Evolutionary conservation across 2,888 invertebrate species (phyloP), one percentile per base, ranked within the genome.

Genomic region (Physocephala rufipes): DNA sequence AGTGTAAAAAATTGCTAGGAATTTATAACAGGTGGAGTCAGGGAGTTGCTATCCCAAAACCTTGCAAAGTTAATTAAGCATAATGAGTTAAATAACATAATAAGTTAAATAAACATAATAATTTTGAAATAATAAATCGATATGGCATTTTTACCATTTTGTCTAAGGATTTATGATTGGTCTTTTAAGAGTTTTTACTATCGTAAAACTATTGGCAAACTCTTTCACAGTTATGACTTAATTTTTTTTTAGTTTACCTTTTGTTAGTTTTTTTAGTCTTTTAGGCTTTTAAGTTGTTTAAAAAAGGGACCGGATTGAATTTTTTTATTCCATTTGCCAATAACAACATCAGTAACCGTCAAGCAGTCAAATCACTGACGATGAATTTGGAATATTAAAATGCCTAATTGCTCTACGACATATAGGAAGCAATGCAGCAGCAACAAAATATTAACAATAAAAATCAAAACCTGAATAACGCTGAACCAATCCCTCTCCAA

Each of bases 361-460:
- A 53, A 65, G 53, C 53, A 9, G 16, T 2, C 59, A 47, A 67
- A 68, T 45, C 61, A 30, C 49, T 61, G 67, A 73, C 74, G 74
- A 76, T 75, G 76, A 74, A 73, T 73, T 74, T 71, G 74, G 76
- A 71, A 76, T 76, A 76, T 74, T 76, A 76, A 76, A 76, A 73
- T 69, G 71, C 67, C 70, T 75, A 75, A 75, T 75, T 74, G 71
- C 74, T 61, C 49, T 36, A 61, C 59, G 47, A 36, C 36, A 36
- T 36, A 9, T 9, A 36, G 36, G 67, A 75, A 73, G 62, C 66
- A 59, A 15, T 16, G 28, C 70, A 59, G 36, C 59, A 53, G 13
- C n/a, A 53, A 30, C 19, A 21, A 36, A 55, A 55, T n/a, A 21
- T 21, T 2, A 13, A 55, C 24, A 21, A 24, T 24, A 55, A 55